Evolutionary conservation across 2,888 invertebrate species (phyloP).

Genomic region (Harpagoxenus sublaevis): DNA sequence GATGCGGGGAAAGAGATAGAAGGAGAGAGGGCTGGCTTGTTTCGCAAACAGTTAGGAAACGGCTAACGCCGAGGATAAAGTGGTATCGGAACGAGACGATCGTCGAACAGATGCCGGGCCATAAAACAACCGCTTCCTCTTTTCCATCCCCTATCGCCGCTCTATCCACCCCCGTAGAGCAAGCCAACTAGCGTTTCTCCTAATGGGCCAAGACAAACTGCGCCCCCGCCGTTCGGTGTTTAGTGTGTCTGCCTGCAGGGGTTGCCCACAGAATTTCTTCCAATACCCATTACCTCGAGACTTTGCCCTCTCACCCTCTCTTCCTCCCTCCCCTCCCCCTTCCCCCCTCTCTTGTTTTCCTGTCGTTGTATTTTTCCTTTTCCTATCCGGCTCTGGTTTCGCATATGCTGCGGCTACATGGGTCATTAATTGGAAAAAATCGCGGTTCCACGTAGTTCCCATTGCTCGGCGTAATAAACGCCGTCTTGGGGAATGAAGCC

Average conservation of each 20-base stretch:
- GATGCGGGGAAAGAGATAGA: constrained; percentile 50
- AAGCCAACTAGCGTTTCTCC: constrained; percentile 86
- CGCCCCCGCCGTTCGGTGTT: constrained; percentile 82
- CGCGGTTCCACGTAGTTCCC: constrained; percentile 41
- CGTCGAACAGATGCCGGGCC: constrained; percentile 86
- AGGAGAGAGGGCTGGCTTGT: constrained; percentile 77
- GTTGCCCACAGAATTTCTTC: constrained; percentile 77
- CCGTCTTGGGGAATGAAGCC: constrained; percentile 38
- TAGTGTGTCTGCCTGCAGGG: constrained; percentile 78
- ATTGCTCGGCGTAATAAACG: constrained; percentile 53
- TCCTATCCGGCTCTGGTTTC: constrained; percentile 53
- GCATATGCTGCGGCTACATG: constrained; percentile 56
- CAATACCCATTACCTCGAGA: constrained; percentile 78
- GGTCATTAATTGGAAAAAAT: constrained; percentile 58
- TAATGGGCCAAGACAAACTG: constrained; percentile 86
- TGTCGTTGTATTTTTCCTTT: constrained; percentile 42
- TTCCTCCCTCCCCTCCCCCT: neutral
- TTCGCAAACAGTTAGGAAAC: constrained; percentile 86
- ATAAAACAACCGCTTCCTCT: constrained; percentile 86
- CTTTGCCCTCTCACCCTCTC: constrained; percentile 64
- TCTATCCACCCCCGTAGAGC: constrained; percentile 78
- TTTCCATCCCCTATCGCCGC: constrained; percentile 78
- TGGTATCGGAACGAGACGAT: constrained; percentile 87
- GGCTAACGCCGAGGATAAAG: constrained; percentile 86
- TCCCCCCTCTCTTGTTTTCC: constrained; percentile 48